Percentiles rank a stretch among this genome's conserved stretches.
Conservation (phyloP, 2,888 invertebrate species). For the Nematopogon swammerdamellus region DNA sequence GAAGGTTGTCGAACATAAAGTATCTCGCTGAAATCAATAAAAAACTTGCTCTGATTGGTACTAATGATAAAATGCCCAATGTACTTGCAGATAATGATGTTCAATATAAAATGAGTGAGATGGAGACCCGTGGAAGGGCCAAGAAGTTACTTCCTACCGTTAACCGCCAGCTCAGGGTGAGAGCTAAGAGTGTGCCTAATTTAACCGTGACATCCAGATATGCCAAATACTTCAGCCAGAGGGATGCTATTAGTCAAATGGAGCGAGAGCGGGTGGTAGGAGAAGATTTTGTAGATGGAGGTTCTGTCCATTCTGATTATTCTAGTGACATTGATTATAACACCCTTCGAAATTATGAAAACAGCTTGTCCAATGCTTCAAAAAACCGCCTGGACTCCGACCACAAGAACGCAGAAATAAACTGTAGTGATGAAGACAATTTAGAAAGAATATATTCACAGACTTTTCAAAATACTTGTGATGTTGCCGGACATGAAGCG, state of each 20-base stretch:
- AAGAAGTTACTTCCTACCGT: constrained; percentile 18
- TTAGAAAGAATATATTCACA: no score
- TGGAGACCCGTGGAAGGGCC: constrained; percentile 33
- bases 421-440: no score
- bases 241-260: constrained; percentile 33
- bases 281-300: constrained; percentile 13
- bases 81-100: constrained; percentile 23
- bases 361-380: no score
- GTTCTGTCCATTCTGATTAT: not conserved
- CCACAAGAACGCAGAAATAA: no score
- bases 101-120: constrained; percentile 43
- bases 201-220: constrained; percentile 45
- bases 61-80: constrained; percentile 27
- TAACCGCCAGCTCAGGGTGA: constrained; percentile 18
- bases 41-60: constrained; percentile 30
- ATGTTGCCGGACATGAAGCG: no score
- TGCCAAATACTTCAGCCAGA: constrained; percentile 50
- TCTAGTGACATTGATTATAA: not conserved
- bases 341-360: not conserved
- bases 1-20: constrained; percentile 64
- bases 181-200: constrained; percentile 52
- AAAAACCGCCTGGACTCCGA: no score
- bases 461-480: no score
- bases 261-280: constrained; percentile 18
- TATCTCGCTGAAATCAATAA: constrained; percentile 75